Conservation (phyloP, 2,113 vertebrate species). For the Daphoenositta chrysoptera region DNA sequence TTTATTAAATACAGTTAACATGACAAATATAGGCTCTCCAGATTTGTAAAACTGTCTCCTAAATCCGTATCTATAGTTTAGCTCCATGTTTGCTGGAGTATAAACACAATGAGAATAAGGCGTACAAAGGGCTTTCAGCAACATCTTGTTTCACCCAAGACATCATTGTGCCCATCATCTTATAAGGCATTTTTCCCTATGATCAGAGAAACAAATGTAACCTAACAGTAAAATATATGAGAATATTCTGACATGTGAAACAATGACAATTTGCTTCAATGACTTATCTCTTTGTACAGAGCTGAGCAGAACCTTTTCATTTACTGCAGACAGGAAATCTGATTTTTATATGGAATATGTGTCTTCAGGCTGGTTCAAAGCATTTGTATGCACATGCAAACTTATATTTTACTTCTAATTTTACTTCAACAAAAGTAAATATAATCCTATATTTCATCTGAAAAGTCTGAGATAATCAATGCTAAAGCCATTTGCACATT, state of each 20-base stretch:
- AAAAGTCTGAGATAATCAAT: background rate
- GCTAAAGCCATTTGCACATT: background rate
- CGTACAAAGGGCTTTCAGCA: background rate
- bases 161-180: background rate
- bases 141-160: conserved; percentile 2
- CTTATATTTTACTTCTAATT: background rate
- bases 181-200: background rate
- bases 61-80: background rate
- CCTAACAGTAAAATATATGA: background rate
- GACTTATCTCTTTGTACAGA: background rate
- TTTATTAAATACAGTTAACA: background rate
- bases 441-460: background rate
- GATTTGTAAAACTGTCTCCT: background rate
- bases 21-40: background rate
- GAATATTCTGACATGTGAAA: background rate
- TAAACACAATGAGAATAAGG: background rate
- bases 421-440: background rate
- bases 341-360: background rate
- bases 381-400: background rate
- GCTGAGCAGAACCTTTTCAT: background rate
- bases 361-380: background rate
- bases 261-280: background rate
- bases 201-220: background rate
- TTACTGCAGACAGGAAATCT: background rate
- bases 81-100: background rate